Percentiles rank a stretch among this genome's conserved stretches.
Conservation (phyloP, 2,797 vertebrate genomes). For the Poecilia picta region DNA sequence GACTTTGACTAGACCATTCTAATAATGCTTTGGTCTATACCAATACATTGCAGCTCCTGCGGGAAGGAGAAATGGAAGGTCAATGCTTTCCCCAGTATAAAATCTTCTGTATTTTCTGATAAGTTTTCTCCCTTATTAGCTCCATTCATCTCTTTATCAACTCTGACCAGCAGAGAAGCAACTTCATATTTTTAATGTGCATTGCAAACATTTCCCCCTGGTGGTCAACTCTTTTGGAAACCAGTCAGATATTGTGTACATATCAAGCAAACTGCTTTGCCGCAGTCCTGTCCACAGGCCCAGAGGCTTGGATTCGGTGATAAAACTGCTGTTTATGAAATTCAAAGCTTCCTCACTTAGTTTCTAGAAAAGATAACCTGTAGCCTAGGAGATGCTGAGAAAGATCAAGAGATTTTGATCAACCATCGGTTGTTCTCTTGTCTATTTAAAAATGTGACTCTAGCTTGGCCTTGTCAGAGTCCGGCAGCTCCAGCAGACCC, state of each 20-base stretch:
- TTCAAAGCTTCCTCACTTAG: background rate
- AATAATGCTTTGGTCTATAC: background rate
- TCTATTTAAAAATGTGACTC: constrained; percentile 5
- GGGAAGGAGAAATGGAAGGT: background rate
- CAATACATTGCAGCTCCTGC: background rate
- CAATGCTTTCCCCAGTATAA: background rate
- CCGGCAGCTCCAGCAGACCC: constrained; percentile 2
- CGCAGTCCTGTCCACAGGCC: background rate
- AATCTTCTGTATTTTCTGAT: background rate
- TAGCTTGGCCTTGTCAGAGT: constrained; percentile 6
- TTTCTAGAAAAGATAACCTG: constrained; percentile 13
- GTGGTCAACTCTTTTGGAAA: no score
- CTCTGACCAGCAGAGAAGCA: no score
- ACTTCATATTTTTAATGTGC: no score
- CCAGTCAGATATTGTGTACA: no score
- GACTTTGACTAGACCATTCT: background rate
- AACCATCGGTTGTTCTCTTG: background rate
- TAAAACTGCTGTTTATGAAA: background rate
- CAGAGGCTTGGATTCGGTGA: background rate
- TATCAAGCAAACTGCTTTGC: background rate
- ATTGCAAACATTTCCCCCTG: no score
- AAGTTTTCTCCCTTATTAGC: no score
- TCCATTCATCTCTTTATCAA: no score
- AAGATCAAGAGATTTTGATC: constrained; percentile 10
- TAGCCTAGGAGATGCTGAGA: constrained; percentile 3